Base-by-base conservation (phyloP, 2,888 invertebrate genomes). In the Sarcophaga rosellei region DNA sequence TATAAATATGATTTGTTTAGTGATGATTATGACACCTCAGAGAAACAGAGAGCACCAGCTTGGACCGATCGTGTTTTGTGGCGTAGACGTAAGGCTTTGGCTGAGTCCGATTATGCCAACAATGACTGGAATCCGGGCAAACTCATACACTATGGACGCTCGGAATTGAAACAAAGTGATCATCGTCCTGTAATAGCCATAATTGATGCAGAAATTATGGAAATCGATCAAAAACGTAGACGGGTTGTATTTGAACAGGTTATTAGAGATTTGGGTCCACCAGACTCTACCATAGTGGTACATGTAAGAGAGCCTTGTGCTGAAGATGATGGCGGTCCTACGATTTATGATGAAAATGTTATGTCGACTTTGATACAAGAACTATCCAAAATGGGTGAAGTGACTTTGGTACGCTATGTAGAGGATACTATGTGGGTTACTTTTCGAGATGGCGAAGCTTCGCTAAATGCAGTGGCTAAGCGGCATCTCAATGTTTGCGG, bases 1-100 rank as follows among this genome's bases (percentile, higher is more conserved):
- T 99, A 99, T 93, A 99, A 99, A 92, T 99, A 99, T 92, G 99
- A 99, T 94, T 94, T 99, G 80, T 99, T 99, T 92, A 99, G 98
- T 90, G 98, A 99, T 92, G 99, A 99, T 93, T 99, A 99, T 92
- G 99, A 99, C 93, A 99, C 99, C 0, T 99, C 99, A 91, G 99
- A 99, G 92, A 99, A 99, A 93, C 96, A 96, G 91, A 95, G 99
- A 83, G 97, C 98, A 1, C 99, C 99, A 0, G 99, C 99, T 5
- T 99, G 99, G 99, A 99, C 99, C 0, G 99, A 99, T 93, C 95
- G 99, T 86, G 95, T 99, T n/a, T 94, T 99, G 82, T 99, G 99
- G 98, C 96, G 97, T 91, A 95, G 97, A 84, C 94, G 97, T 89
- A 96, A 95, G 91, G 95, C 96, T 81, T 94, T 96, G 25, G 94